A percentile compares a stretch with the other conserved stretches of the same genome.
These are phyloP conservation scores for Panorpa germanica DNA, from an alignment of 2,888 invertebrate species.

Conservation along the genomic window DNA sequence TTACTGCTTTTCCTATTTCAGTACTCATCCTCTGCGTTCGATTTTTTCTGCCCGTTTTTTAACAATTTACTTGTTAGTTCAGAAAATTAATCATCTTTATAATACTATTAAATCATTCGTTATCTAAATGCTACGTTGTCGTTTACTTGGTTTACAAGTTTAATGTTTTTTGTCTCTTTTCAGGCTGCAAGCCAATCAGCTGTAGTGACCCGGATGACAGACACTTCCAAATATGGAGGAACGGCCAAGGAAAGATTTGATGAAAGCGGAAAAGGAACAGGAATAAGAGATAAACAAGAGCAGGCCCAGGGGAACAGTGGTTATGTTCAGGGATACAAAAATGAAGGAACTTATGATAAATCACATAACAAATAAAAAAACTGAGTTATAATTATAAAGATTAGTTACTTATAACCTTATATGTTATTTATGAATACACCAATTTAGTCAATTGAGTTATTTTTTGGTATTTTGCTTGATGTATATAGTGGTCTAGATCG, in stretches of 20 bases:
- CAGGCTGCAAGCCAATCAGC: constrained; percentile 19
- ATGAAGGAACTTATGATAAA: constrained; percentile 34
- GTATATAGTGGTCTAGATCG: no score
- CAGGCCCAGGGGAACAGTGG: constrained; percentile 31
- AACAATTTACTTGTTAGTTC: no score
- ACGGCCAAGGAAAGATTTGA: constrained; percentile 48
- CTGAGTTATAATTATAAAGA: neutral
- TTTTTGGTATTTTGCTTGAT: no score
- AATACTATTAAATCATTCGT: no score
- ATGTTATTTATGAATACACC: neutral
- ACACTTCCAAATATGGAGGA: constrained; percentile 45
- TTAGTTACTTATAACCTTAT: neutral
- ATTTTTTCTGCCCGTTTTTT: no score
- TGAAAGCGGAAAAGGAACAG: constrained; percentile 41
- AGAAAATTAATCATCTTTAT: no score
- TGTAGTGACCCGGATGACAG: constrained; percentile 39
- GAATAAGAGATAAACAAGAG: constrained; percentile 39
- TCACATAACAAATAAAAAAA: constrained; percentile 14
- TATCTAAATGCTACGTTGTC: no score
- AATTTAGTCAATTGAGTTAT: no score
- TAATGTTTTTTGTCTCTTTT: no score
- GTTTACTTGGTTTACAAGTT: no score
- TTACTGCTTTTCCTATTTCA: no score
- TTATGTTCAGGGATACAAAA: constrained; percentile 43
- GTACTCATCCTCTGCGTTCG: no score